phyloP scores from a whole-genome alignment of 2,888 invertebrate genomes.

The Tiliacea citrago region DNA sequence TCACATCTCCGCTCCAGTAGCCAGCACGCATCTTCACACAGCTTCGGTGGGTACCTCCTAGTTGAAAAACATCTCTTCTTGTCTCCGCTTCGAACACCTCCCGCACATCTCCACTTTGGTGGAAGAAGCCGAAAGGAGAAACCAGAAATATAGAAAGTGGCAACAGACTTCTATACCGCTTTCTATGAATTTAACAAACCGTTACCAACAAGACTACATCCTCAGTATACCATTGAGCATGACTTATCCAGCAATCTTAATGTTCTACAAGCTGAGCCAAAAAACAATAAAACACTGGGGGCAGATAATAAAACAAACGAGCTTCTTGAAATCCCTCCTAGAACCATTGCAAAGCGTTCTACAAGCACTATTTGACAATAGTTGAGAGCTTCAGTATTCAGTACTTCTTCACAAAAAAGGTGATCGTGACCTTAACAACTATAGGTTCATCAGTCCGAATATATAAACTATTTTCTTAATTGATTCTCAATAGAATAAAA shows the following conservation, averaged over 20 bases:
- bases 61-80: too few relatives aligned
- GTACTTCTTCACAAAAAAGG: not conserved
- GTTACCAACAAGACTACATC: not conserved
- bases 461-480: not conserved
- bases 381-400: too few relatives aligned
- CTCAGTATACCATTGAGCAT: not conserved
- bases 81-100: too few relatives aligned
- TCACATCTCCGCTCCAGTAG: too few relatives aligned
- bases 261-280: not conserved
- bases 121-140: too few relatives aligned
- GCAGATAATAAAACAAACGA: not conserved
- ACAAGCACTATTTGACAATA: not conserved
- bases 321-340: not conserved
- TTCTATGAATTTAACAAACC: not conserved
- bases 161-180: not conserved
- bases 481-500: not conserved
- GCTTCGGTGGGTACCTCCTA: too few relatives aligned
- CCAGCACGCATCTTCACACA: too few relatives aligned
- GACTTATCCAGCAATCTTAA: not conserved
- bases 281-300: not conserved
- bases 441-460: not conserved
- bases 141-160: not conserved
- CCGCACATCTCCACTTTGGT: too few relatives aligned
- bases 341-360: not conserved
- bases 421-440: not conserved